phyloP scores from a whole-genome alignment of 2,113 vertebrate species.

The zebrafish (Danio rerio) region DNA sequence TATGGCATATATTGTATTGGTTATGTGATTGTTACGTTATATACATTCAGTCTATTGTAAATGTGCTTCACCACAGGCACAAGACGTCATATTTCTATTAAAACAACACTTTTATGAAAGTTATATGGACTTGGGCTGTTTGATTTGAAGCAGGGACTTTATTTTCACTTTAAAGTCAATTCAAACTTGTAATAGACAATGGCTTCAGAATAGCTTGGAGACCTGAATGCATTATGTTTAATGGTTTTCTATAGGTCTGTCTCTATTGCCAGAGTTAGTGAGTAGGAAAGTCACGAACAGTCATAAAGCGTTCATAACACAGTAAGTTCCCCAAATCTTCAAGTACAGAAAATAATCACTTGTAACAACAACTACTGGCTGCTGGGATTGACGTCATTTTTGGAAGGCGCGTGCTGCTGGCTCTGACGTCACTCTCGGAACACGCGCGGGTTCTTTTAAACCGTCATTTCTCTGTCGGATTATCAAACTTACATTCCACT shows the following conservation, averaged over 20 bases:
- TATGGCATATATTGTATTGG: neutral
- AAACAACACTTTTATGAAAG: neutral
- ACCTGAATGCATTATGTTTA: neutral
- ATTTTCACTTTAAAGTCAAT: constrained; percentile 1
- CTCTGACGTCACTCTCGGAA: too few relatives aligned
- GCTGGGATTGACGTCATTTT: too few relatives aligned
- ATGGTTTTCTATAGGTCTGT: neutral
- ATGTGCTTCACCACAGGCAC: neutral
- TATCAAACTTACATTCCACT: too few relatives aligned
- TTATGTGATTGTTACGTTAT: neutral
- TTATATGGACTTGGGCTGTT: neutral
- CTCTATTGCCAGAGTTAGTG: neutral
- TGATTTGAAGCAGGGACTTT: neutral
- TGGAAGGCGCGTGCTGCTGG: too few relatives aligned
- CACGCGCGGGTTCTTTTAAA: too few relatives aligned
- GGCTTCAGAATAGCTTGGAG: neutral
- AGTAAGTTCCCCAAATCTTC: too few relatives aligned
- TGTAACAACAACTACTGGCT: too few relatives aligned
- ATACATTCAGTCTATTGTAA: neutral
- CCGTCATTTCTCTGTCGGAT: too few relatives aligned
- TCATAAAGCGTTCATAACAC: too few relatives aligned
- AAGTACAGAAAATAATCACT: too few relatives aligned
- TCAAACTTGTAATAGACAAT: neutral
- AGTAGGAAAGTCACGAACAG: too few relatives aligned
- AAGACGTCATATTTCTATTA: neutral